A percentile compares a stretch with the other conserved stretches of the same genome.
phyloP scores from a whole-genome alignment of 2,888 invertebrate species.

The Sceliomorpha sp. region DNA sequence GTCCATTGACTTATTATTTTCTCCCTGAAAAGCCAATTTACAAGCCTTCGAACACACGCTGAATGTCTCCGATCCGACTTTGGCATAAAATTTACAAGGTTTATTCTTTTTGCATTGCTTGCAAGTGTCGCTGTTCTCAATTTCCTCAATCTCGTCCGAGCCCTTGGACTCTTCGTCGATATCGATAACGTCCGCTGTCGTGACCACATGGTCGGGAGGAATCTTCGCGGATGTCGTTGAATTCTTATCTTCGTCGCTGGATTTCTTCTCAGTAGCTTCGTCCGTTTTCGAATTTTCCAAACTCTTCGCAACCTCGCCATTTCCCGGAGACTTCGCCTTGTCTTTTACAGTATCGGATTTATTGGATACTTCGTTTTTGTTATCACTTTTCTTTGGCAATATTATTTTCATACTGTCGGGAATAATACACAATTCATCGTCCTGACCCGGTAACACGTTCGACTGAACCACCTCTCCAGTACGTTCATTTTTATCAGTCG shows the following conservation, averaged over 20 bases:
- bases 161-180: slow-evolving; percentile 80
- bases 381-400: slow-evolving; percentile 56
- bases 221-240: slow-evolving; percentile 61
- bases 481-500: slow-evolving; percentile 38
- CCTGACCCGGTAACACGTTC: slow-evolving; percentile 72
- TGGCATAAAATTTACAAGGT: slow-evolving; percentile 79
- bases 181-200: slow-evolving; percentile 76
- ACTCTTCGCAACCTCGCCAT: slow-evolving; percentile 5
- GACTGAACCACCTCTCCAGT: not conserved
- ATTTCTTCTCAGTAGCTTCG: slow-evolving; percentile 18
- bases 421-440: slow-evolving; percentile 77
- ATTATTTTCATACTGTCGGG: slow-evolving; percentile 77
- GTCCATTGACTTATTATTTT: slow-evolving; percentile 72
- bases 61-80: slow-evolving; percentile 79
- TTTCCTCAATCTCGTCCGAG: slow-evolving; percentile 71
- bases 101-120: slow-evolving; percentile 73
- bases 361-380: slow-evolving; percentile 41
- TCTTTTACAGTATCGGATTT: slow-evolving; percentile 29
- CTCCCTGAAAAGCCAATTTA: slow-evolving; percentile 68
- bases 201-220: slow-evolving; percentile 65
- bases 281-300: not conserved
- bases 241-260: slow-evolving; percentile 31
- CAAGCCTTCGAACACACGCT: slow-evolving; percentile 74
- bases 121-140: slow-evolving; percentile 66
- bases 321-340: slow-evolving; percentile 75